Evolutionary conservation across 2,797 vertebrate species (phyloP), one percentile per base, ranked within the genome.

Genomic region (Potorous gilbertii): DNA sequence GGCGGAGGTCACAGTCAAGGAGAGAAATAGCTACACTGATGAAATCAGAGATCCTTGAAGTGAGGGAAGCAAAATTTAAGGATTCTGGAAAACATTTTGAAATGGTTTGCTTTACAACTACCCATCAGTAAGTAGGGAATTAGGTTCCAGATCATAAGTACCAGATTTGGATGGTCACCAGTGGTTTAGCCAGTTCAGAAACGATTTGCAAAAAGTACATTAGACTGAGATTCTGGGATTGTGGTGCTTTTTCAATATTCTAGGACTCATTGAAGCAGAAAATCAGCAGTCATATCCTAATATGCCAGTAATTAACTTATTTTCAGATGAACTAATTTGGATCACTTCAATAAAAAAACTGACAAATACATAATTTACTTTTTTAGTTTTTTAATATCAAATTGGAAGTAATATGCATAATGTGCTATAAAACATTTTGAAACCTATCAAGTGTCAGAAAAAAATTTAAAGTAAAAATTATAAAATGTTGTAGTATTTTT

Each of bases 381-480:
- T 90, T 90, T 34, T 66, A 89, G 34, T 34, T 93, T 93, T 74
- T 0, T 6, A 93, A 62, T 59, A 92, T 54, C 89, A 74, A 14
- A 5, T 46, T 55, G 89, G 62, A 93, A 90, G 46, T 90, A 90
- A 55, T 24, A 93, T 57, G 93, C 3, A 14, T 90, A 93, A 93
- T 54, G 24, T 5, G 55, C 28, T 62, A 66, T 1, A 91, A 95
- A 91, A 50, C 87, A 93, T 89, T 95, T 94, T 91, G 46, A 66
- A 92, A 66, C 34, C 4, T 89, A 90, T 54, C 55, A 89, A 95
- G 21, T 94, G 54, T 93, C 90, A 59, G 54, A 59, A 96, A 54
- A 29, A 55, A 46, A 24, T 62, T 74, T 40, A 40, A 74, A 81
- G 74, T 81, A 91, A 93, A 93, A 95, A 59, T 91, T 93, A 34